Percentiles rank a stretch among this genome's conserved stretches.
Conservation (phyloP, 2,797 vertebrate genomes). For the Gephyroberyx darwinii region DNA sequence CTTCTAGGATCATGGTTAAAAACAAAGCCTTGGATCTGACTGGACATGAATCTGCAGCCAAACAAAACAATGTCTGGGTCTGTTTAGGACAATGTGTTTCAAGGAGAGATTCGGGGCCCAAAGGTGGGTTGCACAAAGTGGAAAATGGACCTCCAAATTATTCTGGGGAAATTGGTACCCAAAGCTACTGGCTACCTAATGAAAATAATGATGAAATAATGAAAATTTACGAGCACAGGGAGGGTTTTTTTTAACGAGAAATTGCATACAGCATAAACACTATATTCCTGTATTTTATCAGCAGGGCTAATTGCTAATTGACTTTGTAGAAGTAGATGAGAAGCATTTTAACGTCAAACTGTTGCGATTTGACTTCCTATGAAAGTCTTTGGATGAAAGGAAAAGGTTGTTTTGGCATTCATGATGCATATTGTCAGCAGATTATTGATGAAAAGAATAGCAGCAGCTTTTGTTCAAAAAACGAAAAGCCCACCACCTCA, state of each 20-base stretch:
- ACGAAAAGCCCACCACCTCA: background rate
- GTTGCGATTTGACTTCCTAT: too few species aligned
- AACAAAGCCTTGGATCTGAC: conserved; percentile 53
- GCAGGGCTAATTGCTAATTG: too few species aligned
- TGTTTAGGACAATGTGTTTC: conserved; percentile 52
- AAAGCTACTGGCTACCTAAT: background rate
- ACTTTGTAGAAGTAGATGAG: too few species aligned
- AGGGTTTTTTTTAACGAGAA: background rate
- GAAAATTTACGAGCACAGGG: too few species aligned
- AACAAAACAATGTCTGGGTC: conserved; percentile 68
- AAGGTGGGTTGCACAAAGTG: conserved; percentile 1
- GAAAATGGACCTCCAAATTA: background rate
- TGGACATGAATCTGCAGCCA: conserved; percentile 57
- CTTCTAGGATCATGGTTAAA: conserved; percentile 31
- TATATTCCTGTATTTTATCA: too few species aligned
- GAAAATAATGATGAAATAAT: background rate
- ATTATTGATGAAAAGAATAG: too few species aligned
- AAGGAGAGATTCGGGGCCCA: conserved; percentile 26
- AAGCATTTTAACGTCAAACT: too few species aligned
- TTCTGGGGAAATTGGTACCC: background rate
- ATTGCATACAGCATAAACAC: background rate
- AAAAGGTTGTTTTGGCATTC: too few species aligned
- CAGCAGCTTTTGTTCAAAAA: background rate
- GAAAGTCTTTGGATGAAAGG: too few species aligned
- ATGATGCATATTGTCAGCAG: too few species aligned